A percentile compares a stretch with the other conserved stretches of the same genome.
phyloP scores from a whole-genome alignment of 2,797 vertebrate genomes.

The Sibirionetta formosa region DNA sequence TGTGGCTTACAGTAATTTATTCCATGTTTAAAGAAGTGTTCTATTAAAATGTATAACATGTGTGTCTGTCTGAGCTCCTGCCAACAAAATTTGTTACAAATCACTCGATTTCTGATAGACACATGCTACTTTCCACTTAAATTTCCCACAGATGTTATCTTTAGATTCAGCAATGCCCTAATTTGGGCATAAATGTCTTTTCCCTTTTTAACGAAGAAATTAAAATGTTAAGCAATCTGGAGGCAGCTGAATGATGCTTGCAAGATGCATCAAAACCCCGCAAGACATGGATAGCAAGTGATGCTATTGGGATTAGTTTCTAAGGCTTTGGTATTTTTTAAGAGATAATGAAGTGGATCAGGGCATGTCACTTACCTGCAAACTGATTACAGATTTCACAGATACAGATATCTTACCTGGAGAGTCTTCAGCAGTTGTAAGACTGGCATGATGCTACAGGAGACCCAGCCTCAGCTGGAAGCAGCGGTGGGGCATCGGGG shows the following conservation, averaged over 20 bases:
- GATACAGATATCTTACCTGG: background rate
- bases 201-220: slow-evolving; percentile 42
- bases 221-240: slow-evolving; percentile 11
- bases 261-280: background rate
- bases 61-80: slow-evolving; percentile 64
- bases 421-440: background rate
- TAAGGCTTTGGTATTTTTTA: background rate
- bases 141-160: slow-evolving; percentile 75
- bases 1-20: slow-evolving; percentile 64
- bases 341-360: background rate
- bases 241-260: background rate
- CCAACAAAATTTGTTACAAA: slow-evolving; percentile 74
- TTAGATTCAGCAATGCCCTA: slow-evolving; percentile 68
- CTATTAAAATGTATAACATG: slow-evolving; percentile 51
- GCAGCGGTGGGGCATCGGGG: fast-evolving
- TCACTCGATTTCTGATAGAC: slow-evolving; percentile 75
- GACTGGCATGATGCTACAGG: background rate
- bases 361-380: background rate
- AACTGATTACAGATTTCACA: background rate
- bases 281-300: background rate
- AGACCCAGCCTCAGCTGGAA: background rate
- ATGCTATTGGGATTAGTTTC: background rate
- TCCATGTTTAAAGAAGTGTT: slow-evolving; percentile 61
- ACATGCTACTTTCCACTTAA: slow-evolving; percentile 63
- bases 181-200: slow-evolving; percentile 65